Evolutionary conservation across 2,888 invertebrate genomes (phyloP), one percentile per base, ranked within the genome.

Genomic region (Andricus curvator): DNA sequence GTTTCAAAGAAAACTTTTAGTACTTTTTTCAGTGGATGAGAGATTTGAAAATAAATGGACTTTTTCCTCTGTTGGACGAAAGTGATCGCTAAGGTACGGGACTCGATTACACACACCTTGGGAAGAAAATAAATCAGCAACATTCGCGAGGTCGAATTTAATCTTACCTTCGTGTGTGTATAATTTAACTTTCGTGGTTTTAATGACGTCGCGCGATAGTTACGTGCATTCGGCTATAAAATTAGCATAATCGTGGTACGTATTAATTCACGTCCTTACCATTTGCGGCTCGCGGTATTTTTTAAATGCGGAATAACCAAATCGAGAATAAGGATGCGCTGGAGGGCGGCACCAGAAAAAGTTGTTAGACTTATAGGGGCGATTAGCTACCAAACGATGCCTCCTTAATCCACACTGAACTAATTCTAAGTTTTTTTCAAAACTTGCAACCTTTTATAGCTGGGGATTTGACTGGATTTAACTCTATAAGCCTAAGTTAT

Each of bases 131-230:
- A 74, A 74, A 74, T 74, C 74, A 74, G 51, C 74, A 33, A 51
- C 78, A 64, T 66, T 78, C 78, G 78, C 82, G 82, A 83, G 82
- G 80, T 81, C 80, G 78, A 85, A 80, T 80, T 83, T 79, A 82
- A 83, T 83, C 83, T 79, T 83, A 83, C 82, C 84, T 86, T 85
- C 84, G 85, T 86, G 84, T 83, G 84, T 82, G 84, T 84, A 48
- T 48, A 86, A 86, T 86, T 85, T 84, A 83, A 85, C 84, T 84
- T 87, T 86, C 85, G 86, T 83, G 84, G 84, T 84, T 85, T 84
- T 82, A 84, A 84, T 81, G 84, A 81, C 82, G 80, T 78, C 79
- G 81, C 48, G n/a, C 83, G 80, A 51, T 82, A 81, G 81, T 82
- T 79, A 84, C 84, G 83, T 83, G 84, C 84, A 77, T 81, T 83